These are phyloP conservation scores for Nephrotoma appendiculata DNA, from an alignment of 2,888 invertebrate genomes.

Conservation along the genomic window DNA sequence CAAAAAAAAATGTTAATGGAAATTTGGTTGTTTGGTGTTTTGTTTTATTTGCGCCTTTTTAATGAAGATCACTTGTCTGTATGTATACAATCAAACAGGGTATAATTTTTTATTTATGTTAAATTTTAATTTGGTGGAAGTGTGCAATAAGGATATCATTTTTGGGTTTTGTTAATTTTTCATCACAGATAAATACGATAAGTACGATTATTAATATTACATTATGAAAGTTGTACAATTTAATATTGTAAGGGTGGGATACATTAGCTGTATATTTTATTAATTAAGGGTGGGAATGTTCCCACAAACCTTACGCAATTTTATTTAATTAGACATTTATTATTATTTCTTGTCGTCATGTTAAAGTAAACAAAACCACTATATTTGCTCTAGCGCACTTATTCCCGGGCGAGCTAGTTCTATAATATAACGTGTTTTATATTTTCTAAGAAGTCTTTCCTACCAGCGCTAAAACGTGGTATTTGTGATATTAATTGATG, in stretches of 20 bases:
- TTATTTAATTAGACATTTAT: background rate
- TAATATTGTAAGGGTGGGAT: background rate
- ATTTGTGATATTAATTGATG: too few relatives aligned
- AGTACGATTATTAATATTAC: background rate
- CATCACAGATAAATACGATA: background rate
- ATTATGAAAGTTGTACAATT: background rate
- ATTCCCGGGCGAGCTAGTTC: too few relatives aligned
- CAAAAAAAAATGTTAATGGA: background rate
- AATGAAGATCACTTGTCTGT: background rate
- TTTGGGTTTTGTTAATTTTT: background rate
- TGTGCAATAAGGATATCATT: background rate
- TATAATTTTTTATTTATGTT: background rate
- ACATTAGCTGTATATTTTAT: background rate
- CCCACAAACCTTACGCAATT: background rate
- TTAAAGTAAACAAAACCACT: too few relatives aligned
- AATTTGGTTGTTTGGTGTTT: background rate
- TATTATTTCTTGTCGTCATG: too few relatives aligned
- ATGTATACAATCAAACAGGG: background rate
- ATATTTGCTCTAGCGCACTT: too few relatives aligned
- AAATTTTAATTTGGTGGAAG: background rate
- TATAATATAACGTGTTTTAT: too few relatives aligned
- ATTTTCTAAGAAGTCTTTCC: too few relatives aligned
- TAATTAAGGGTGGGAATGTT: background rate
- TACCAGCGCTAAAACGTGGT: too few relatives aligned
- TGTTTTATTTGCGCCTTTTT: background rate